A percentile compares a stretch with the other conserved stretches of the same genome.
Conservation (phyloP, 2,113 vertebrate species). For the Cryptomyrus ogoouensis region DNA sequence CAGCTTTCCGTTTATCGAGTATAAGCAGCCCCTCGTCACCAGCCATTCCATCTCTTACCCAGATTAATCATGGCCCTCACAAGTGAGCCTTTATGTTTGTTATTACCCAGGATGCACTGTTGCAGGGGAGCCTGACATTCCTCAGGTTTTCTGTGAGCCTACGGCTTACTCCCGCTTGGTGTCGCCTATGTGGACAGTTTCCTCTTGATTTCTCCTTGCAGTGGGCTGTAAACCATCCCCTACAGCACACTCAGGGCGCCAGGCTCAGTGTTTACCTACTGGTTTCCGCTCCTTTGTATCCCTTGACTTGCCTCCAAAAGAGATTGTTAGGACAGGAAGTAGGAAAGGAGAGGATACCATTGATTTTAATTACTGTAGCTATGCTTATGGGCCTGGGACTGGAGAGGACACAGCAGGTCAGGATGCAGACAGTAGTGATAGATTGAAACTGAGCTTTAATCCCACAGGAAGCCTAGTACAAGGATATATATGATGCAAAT, state of each 20-base stretch:
- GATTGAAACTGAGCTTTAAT: not conserved
- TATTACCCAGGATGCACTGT: conserved; percentile 32
- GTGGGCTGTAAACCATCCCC: not conserved
- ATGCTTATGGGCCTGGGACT: not conserved
- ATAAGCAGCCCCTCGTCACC: conserved; percentile 31
- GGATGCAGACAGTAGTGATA: not conserved
- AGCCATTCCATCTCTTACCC: conserved; percentile 46
- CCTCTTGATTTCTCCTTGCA: not conserved
- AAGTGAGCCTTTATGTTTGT: conserved; percentile 36
- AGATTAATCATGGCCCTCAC: conserved; percentile 49
- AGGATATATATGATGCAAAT: not conserved
- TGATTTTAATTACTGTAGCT: not conserved
- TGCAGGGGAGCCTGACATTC: not conserved
- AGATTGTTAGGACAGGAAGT: conserved; percentile 9
- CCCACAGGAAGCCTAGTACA: not conserved
- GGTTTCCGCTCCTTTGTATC: not conserved
- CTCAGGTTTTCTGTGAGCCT: not conserved
- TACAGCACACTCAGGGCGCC: not conserved
- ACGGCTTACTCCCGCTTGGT: not conserved
- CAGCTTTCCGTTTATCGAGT: conserved; percentile 46
- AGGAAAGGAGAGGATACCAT: not conserved
- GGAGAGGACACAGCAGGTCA: not conserved
- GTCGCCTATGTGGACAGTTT: not conserved
- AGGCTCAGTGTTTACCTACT: not conserved
- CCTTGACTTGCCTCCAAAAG: not conserved